A percentile compares a stretch with the other conserved stretches of the same genome.
Evolutionary conservation across 2,797 vertebrate genomes (phyloP).

Genomic region (Halcyon badia): DNA sequence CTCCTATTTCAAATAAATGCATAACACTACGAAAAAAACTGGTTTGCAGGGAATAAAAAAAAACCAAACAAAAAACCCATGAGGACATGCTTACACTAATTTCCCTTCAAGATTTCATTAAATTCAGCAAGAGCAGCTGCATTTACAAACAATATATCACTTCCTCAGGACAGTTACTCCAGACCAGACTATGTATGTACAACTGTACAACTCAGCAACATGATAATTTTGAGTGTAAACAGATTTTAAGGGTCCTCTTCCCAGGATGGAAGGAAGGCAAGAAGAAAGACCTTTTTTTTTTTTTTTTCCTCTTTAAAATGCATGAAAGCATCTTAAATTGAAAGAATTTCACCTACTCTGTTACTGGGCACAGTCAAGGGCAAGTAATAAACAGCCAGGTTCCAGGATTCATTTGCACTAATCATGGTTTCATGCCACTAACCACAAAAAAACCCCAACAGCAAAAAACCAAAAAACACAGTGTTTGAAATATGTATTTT

Average conservation of each 20-base stretch:
- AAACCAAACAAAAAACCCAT: too few relatives aligned
- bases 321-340: not conserved
- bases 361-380: not conserved
- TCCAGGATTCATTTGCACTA: not conserved
- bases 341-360: not conserved
- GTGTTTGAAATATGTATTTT: not conserved
- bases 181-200: not conserved
- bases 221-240: not conserved
- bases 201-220: not conserved
- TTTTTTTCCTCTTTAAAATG: not conserved
- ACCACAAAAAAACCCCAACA: not conserved
- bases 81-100: not conserved
- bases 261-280: not conserved
- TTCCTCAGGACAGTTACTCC: not conserved
- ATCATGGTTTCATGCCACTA: not conserved
- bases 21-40: not conserved
- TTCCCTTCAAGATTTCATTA: constrained; percentile 2
- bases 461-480: not conserved
- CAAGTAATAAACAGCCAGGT: not conserved
- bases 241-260: not conserved
- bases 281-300: rapidly evolving
- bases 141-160: constrained; percentile 15
- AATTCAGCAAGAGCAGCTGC: not conserved
- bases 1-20: not conserved
- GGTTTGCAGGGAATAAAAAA: not conserved